These are phyloP conservation scores for western clawed frog (Xenopus tropicalis) DNA, from an alignment of 2,113 vertebrate species.

Conservation along the genomic window DNA sequence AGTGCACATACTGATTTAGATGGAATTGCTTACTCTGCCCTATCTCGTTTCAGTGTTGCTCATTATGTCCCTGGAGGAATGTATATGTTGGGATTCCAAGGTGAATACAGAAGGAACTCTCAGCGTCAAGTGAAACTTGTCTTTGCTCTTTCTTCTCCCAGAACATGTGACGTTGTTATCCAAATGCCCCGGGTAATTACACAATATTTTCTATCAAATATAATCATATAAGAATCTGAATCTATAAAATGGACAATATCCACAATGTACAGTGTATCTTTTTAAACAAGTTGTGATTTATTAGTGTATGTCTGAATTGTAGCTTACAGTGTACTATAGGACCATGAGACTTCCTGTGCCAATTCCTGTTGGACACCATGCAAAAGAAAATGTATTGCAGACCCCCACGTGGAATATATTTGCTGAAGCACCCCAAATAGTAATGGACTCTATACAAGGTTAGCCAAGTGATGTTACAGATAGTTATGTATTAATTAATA, in stretches of 20 bases:
- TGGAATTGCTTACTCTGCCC: background rate
- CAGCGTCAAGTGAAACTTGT: constrained; percentile 4
- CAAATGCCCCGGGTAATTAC: constrained; percentile 20
- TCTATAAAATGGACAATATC: too few species aligned
- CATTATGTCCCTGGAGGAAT: constrained; percentile 15
- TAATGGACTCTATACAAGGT: constrained; percentile 23
- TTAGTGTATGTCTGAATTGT: background rate
- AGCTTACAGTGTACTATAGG: constrained; percentile 5
- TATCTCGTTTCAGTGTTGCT: background rate
- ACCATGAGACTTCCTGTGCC: constrained; percentile 12
- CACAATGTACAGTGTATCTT: too few species aligned
- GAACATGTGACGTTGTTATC: background rate
- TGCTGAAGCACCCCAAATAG: constrained; percentile 8
- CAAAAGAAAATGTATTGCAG: background rate
- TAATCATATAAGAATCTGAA: background rate
- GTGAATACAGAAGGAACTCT: constrained; percentile 5
- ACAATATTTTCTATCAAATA: background rate
- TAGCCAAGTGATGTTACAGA: background rate
- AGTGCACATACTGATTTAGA: too few species aligned
- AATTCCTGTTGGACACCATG: background rate
- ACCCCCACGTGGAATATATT: constrained; percentile 28
- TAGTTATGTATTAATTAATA: background rate
- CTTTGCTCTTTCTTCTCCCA: constrained; percentile 21
- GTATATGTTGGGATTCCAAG: constrained; percentile 15
- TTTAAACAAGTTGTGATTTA: too few species aligned